phyloP scores from a whole-genome alignment of 2,797 vertebrate species.

The Parotocinclus haroldoi region DNA sequence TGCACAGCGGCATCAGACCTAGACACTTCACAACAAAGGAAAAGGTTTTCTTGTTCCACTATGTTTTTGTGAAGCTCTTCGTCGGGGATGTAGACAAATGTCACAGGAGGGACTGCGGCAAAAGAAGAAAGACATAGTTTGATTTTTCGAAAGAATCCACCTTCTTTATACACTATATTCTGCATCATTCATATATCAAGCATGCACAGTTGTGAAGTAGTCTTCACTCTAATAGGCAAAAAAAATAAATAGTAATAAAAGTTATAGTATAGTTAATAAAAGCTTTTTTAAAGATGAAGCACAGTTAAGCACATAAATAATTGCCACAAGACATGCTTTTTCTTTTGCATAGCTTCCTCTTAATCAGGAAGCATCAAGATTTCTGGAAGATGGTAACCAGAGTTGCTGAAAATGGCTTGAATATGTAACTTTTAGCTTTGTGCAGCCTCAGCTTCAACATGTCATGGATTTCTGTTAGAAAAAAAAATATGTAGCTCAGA shows the following conservation, averaged over 20 bases:
- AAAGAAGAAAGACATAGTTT: too few species aligned
- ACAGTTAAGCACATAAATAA: slow-evolving; percentile 40
- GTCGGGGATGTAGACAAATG: slow-evolving; percentile 67
- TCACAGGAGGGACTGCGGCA: slow-evolving; percentile 67
- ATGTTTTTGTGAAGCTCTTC: slow-evolving; percentile 72
- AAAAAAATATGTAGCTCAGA: slow-evolving; percentile 48
- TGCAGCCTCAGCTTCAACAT: slow-evolving; percentile 52
- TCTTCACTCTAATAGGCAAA: slow-evolving; percentile 32
- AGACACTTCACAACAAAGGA: slow-evolving; percentile 78
- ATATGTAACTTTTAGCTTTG: slow-evolving; percentile 37
- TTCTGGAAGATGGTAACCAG: slow-evolving; percentile 46
- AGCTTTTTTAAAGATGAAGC: slow-evolving; percentile 54
- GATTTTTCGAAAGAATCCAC: slow-evolving; percentile 1
- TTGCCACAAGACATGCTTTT: slow-evolving; percentile 55
- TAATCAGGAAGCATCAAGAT: slow-evolving; percentile 45
- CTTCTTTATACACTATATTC: not conserved
- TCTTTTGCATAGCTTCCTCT: slow-evolving; percentile 29
- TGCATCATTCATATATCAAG: slow-evolving; percentile 42
- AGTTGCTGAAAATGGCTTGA: slow-evolving; percentile 8
- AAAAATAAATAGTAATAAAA: slow-evolving; percentile 16
- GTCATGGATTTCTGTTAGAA: slow-evolving; percentile 54
- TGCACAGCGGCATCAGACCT: slow-evolving; percentile 62
- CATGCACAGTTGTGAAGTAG: slow-evolving; percentile 63
- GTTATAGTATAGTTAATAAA: slow-evolving; percentile 46
- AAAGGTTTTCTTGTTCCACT: slow-evolving; percentile 71